These are phyloP conservation scores for Archips crataeganus DNA, from an alignment of 2,888 invertebrate genomes.

Conservation along the genomic window DNA sequence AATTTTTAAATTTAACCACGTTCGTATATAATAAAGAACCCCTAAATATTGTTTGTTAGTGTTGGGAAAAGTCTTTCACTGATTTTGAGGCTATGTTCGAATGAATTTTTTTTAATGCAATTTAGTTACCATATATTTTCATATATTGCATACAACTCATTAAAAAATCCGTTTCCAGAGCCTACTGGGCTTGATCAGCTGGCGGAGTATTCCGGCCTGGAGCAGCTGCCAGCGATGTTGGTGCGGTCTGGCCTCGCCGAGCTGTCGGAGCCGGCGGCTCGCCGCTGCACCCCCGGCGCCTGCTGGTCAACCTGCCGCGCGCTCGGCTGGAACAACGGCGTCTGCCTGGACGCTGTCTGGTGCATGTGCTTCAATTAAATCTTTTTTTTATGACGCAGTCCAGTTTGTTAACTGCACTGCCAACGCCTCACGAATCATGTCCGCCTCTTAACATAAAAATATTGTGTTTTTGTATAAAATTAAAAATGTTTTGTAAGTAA, in stretches of 20 bases:
- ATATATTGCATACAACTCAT: neutral
- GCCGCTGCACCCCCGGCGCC: conserved; percentile 33
- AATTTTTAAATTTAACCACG: too few relatives aligned
- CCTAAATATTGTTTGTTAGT: too few relatives aligned
- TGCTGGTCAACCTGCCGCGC: conserved; percentile 26
- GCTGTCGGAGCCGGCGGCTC: conserved; percentile 5
- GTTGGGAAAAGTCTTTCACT: too few relatives aligned
- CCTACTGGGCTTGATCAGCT: neutral
- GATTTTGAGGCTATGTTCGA: too few relatives aligned
- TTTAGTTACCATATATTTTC: too few relatives aligned
- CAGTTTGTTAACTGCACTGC: neutral
- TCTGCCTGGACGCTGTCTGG: conserved; percentile 37
- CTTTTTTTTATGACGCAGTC: neutral
- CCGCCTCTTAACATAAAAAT: neutral
- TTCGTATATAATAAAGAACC: too few relatives aligned
- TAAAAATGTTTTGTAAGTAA: too few relatives aligned
- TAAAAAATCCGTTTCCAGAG: neutral
- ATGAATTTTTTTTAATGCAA: too few relatives aligned
- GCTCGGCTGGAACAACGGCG: conserved; percentile 31
- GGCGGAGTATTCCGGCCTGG: neutral
- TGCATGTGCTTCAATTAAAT: conserved; percentile 34
- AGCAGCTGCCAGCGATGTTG: conserved; percentile 29
- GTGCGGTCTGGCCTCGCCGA: conserved; percentile 27
- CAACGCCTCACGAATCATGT: neutral
- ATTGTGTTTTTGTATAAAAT: neutral